A percentile compares a stretch with the other conserved stretches of the same genome.
phyloP scores from a whole-genome alignment of 2,113 vertebrate genomes.

The Grus americana region DNA sequence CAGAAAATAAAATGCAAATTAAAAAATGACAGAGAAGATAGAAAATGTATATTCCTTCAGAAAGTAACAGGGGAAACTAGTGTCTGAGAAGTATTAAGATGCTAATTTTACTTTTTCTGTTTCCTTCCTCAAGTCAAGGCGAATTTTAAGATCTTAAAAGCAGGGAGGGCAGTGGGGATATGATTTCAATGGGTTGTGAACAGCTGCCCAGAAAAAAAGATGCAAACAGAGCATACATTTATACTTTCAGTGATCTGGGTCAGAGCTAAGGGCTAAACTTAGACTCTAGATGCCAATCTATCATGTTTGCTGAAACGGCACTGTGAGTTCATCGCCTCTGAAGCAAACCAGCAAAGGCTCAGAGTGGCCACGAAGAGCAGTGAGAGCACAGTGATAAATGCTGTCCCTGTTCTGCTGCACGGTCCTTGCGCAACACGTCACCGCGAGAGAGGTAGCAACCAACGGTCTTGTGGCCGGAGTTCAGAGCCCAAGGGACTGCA shows the following conservation, averaged over 20 bases:
- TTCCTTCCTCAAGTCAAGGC: background rate
- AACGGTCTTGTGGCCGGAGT: rapidly evolving
- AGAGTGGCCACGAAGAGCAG: background rate
- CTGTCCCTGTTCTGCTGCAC: background rate
- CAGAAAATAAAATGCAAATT: background rate
- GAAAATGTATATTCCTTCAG: background rate
- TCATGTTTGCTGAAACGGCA: background rate
- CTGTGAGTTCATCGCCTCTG: background rate
- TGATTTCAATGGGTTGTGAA: background rate
- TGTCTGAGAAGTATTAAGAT: background rate
- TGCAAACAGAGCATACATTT: conserved; percentile 44
- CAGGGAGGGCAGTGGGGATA: background rate
- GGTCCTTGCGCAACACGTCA: background rate
- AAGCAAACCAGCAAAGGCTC: conserved; percentile 1
- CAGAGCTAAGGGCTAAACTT: conserved; percentile 52
- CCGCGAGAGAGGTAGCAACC: background rate
- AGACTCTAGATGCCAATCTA: conserved; percentile 33
- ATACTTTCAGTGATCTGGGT: conserved; percentile 34
- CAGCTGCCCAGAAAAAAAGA: conserved; percentile 11
- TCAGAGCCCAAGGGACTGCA: background rate
- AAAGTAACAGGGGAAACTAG: background rate
- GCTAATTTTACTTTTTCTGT: background rate
- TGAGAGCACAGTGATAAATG: background rate
- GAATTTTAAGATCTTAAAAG: background rate
- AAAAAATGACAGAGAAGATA: background rate